phyloP scores from a whole-genome alignment of 2,113 vertebrate genomes.

The Ammodytes dubius region DNA sequence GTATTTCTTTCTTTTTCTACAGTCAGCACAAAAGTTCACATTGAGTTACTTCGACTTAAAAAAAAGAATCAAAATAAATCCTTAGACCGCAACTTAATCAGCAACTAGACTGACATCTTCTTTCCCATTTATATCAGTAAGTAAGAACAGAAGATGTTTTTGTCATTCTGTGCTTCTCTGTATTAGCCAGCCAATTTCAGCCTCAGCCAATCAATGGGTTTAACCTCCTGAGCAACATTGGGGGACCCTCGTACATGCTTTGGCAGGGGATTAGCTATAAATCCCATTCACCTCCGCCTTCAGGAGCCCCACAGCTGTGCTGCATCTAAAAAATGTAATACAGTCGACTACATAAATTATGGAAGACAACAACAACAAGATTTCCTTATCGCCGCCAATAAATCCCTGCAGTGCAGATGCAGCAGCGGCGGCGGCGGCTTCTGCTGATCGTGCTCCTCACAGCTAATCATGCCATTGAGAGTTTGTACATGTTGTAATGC shows the following conservation, averaged over 20 bases:
- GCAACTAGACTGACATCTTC: conserved; percentile 9
- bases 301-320: conserved; percentile 40
- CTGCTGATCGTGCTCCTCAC: conserved; percentile 67
- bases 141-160: conserved; percentile 16
- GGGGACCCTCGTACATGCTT: conserved; percentile 36
- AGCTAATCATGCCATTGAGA: conserved; percentile 62
- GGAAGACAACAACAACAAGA: conserved; percentile 75
- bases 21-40: conserved; percentile 82
- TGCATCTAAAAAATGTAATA: conserved; percentile 65
- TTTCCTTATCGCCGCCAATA: conserved; percentile 79
- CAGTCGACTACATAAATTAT: conserved; percentile 77
- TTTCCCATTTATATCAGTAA: conserved; percentile 23
- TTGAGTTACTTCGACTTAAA: conserved; percentile 59
- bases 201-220: conserved; percentile 59
- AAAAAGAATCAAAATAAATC: conserved; percentile 50
- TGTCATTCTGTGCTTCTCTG: conserved; percentile 21
- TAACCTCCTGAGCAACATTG: conserved; percentile 32
- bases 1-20: conserved; percentile 39
- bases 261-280: conserved; percentile 60
- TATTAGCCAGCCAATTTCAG: conserved; percentile 32
- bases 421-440: conserved; percentile 36
- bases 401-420: conserved; percentile 66
- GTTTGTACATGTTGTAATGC: conserved; percentile 52
- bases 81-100: conserved; percentile 48
- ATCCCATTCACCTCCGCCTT: conserved; percentile 56